A percentile compares a stretch with the other conserved stretches of the same genome.
These are phyloP conservation scores for Dyspetes luteomarginatus DNA, from an alignment of 2,888 invertebrate species.

Conservation along the genomic window DNA sequence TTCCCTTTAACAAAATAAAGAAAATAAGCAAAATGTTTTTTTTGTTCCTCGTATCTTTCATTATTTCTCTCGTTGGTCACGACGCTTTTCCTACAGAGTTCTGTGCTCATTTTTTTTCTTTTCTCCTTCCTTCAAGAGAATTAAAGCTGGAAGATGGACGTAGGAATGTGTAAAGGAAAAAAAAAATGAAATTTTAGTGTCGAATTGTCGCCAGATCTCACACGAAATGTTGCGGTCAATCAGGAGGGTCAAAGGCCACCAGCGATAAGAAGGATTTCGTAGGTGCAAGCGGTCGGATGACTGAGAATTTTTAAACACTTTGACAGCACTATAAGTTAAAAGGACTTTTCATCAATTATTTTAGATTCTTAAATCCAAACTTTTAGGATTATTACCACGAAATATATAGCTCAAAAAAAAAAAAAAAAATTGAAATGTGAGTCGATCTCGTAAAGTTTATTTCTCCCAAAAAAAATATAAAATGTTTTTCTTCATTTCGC, in stretches of 20 bases:
- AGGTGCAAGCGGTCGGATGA: not conserved
- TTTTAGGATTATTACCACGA: too few relatives aligned
- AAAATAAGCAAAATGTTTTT: constrained; percentile 67
- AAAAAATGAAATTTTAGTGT: constrained; percentile 21
- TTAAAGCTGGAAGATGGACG: constrained; percentile 63
- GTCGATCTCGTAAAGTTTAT: too few relatives aligned
- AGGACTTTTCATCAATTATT: too few relatives aligned
- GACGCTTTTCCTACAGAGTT: constrained; percentile 39
- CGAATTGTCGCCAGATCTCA: constrained; percentile 32
- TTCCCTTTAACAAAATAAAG: constrained; percentile 64
- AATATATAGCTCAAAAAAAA: too few relatives aligned
- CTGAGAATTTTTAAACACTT: not conserved
- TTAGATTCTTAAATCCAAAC: too few relatives aligned
- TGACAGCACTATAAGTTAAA: not conserved
- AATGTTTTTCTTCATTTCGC: too few relatives aligned
- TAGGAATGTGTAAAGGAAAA: constrained; percentile 5
- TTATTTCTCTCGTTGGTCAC: constrained; percentile 63
- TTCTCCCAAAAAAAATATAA: too few relatives aligned
- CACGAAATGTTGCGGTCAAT: constrained; percentile 20
- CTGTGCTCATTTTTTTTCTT: constrained; percentile 21
- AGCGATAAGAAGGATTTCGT: not conserved
- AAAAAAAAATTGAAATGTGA: too few relatives aligned
- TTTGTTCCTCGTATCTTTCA: constrained; percentile 64
- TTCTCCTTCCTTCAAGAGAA: constrained; percentile 69
- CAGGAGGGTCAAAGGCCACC: not conserved